Conservation (phyloP, 2,113 vertebrate genomes). For the Aphyosemion australe region DNA sequence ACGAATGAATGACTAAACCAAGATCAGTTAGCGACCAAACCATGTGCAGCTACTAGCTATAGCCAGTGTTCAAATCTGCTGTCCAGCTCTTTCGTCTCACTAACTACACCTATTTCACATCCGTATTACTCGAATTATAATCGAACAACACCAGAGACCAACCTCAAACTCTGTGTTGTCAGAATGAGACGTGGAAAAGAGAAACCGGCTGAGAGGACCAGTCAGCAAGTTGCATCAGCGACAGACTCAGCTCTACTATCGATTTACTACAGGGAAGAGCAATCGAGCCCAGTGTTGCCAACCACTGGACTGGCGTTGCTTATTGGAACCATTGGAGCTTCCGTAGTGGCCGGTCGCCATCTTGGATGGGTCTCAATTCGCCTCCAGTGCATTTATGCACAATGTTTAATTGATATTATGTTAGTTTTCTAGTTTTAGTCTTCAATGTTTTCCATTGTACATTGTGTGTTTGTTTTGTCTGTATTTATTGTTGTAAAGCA, state of each 20-base stretch:
- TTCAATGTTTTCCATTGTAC: too few species aligned
- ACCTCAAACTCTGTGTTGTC: slow-evolving; percentile 27
- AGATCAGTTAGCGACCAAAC: slow-evolving; percentile 32
- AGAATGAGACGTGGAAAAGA: background rate
- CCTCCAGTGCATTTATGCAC: too few species aligned
- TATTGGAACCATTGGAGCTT: too few species aligned
- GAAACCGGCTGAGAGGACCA: slow-evolving; percentile 9
- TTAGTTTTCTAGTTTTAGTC: too few species aligned
- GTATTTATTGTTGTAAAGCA: too few species aligned
- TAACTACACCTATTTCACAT: accelerated
- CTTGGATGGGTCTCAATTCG: too few species aligned
- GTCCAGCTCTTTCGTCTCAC: too few species aligned
- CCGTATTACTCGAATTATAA: accelerated
- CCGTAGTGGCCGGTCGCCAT: too few species aligned
- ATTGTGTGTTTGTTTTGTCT: too few species aligned
- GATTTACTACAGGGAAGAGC: slow-evolving; percentile 34
- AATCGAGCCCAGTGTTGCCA: slow-evolving; percentile 52
- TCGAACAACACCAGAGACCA: background rate
- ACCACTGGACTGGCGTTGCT: too few species aligned
- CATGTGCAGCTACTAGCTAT: slow-evolving; percentile 47
- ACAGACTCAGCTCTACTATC: slow-evolving; percentile 33
- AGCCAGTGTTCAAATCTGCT: background rate
- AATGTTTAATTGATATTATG: too few species aligned
- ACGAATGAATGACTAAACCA: slow-evolving; percentile 8
- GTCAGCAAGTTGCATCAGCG: slow-evolving; percentile 79